Base-by-base conservation (phyloP, 2,113 vertebrate species). In the Barbus barbus region DNA sequence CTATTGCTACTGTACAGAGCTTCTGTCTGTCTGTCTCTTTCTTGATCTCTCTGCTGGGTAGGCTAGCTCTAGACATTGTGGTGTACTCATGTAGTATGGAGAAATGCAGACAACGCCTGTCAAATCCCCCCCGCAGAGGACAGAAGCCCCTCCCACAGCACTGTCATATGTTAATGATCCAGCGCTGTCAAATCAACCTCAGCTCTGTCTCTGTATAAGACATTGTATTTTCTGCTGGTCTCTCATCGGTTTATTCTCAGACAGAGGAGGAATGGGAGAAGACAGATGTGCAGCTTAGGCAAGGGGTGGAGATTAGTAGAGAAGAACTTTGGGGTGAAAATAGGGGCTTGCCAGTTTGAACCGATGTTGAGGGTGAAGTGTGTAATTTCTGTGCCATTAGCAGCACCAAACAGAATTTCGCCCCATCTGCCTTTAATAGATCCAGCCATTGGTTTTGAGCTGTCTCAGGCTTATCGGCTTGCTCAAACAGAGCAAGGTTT, bases 11-110 rank as follows among this genome's bases (percentile, higher is more conserved):
- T 89, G 80, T 86, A 83, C 85, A 84, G 82, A 73, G 60, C 83
- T 89, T 90, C 83, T 90, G 85, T 58, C 85, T 80, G 41, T 79
- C 60, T 78, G 77, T 78, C 65, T 72, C 61, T 87, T 86, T 77
- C 86, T 86, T 81, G 71, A 51, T 83, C 81, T 65, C 81, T 86
- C 24, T 83, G 89, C 91, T 88, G 90, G 86, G 83, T 88, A 87
- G 88, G 92, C 89, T 90, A 89, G 81, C 74, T 93, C 88, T 92
- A 91, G 91, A 92, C 93, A 94, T 94, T 94, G 92, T 93, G 92
- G 92, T 94, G 90, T 93, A 92, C 91, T 92, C 86, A 87, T 74
- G 91, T 90, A 93, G 93, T 93, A 93, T 94, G 93, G 92, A 93
- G 92, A 92, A 93, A 93, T 93, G 93, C 88, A 88, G 88, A 91